Conservation (phyloP, 2,113 vertebrate species). For the Numenius arquata region DNA sequence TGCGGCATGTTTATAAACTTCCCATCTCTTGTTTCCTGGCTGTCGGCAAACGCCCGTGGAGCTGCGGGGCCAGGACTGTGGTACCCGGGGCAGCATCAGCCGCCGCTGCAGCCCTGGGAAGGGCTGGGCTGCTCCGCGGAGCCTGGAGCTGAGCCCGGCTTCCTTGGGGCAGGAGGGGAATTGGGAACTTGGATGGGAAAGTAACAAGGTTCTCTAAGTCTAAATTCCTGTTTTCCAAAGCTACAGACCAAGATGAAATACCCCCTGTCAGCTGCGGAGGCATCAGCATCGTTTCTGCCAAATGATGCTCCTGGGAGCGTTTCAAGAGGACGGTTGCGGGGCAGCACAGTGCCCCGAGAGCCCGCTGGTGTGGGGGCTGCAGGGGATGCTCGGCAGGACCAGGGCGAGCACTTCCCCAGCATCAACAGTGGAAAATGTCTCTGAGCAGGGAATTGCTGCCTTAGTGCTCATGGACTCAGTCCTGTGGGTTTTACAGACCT, state of each 20-base stretch:
- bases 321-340: rapidly evolving
- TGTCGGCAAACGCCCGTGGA: neutral
- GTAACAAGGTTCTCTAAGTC: neutral
- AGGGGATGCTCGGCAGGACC: neutral
- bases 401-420: rapidly evolving
- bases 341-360: rapidly evolving
- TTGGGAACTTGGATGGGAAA: neutral
- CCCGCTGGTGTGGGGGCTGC: rapidly evolving
- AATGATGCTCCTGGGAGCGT: neutral
- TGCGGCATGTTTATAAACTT: neutral
- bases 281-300: neutral
- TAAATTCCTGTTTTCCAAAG: neutral
- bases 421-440: neutral
- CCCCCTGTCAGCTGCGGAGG: neutral
- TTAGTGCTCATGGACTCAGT: neutral
- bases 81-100: neutral
- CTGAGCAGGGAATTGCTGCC: neutral
- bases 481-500: neutral
- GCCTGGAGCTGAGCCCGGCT: neutral
- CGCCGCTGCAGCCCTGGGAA: rapidly evolving
- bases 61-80: neutral
- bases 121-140: neutral
- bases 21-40: neutral
- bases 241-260: neutral
- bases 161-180: too few species aligned